Evolutionary conservation across 2,113 vertebrate species (phyloP), one percentile per base, ranked within the genome.

Genomic region (Pseudopipra pipra): DNA sequence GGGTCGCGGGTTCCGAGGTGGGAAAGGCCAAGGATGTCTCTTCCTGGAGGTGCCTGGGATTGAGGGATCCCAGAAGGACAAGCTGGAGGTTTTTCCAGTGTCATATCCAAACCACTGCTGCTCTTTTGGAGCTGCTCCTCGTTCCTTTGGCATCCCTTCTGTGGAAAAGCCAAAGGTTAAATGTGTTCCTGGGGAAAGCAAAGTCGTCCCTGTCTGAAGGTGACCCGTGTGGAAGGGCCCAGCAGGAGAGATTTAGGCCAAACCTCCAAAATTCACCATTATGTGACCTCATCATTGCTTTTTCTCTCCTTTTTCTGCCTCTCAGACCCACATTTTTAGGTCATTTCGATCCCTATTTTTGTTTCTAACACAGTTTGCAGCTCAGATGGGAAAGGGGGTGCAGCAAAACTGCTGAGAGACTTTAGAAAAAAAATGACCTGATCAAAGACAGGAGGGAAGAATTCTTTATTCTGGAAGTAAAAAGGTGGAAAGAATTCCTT

Each of bases 271-370:
- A 46, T 15, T 8, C 11, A 7, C 9, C 0, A 4, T 13, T 35
- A 46, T 21, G 6, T 59, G 2, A 1, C 30, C 14, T 56, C 63
- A 7, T 30, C 30, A 5, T 20, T 44, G 1, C 3, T 14, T 52
- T 49, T 37, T 8, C 9, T 10, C 1, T 19, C 21, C 30, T 21
- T 78, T 28, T 74, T 35, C 24, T 14, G 5, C 2, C 20, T 10
- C 8, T 49, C 28, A 7, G 56, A 35, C 0, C 2, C 14, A 3
- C 1, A 0, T 52, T 86, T 74, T 17, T 4, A 3, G 2, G 8
- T 33, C 15, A 33, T 43, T 68, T 43, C 46, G 18, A 5, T 11
- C 23, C 14, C 12, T 9, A 2, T 49, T 17, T 67, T 47, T 68
- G 11, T 66, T 39, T 68, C 14, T 28, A 41, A 33, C 8, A 6